A percentile compares a stretch with the other conserved stretches of the same genome.
Evolutionary conservation across 1,140 invertebrate species (phyloP).

Genomic region (Drosophila pallidifrons): DNA sequence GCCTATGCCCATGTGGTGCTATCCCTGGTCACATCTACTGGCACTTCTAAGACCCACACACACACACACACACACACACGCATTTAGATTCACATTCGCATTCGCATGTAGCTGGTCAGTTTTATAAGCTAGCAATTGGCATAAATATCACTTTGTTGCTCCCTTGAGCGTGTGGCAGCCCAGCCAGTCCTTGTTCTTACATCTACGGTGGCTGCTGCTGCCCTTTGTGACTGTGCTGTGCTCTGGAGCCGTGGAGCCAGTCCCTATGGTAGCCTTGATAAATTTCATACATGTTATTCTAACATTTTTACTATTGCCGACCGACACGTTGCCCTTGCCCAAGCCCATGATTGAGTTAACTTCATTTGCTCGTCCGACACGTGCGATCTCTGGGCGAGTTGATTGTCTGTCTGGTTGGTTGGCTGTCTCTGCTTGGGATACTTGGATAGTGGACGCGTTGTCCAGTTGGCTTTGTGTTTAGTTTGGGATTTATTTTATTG

Average conservation of each 20-base stretch:
- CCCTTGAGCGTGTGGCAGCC: slow-evolving; percentile 69
- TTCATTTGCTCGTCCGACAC: slow-evolving; percentile 74
- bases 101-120: slow-evolving; percentile 54
- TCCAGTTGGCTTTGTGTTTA: slow-evolving; percentile 52
- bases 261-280: slow-evolving; percentile 67
- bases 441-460: slow-evolving; percentile 25
- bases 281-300: slow-evolving; percentile 77
- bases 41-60: slow-evolving; percentile 77
- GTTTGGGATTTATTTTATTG: slow-evolving; percentile 76
- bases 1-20: slow-evolving; percentile 29
- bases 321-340: slow-evolving; percentile 54
- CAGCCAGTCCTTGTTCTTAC: slow-evolving; percentile 21
- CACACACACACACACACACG: slow-evolving; percentile 57
- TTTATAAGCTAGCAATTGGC: slow-evolving; percentile 74
- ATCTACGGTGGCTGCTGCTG: slow-evolving; percentile 9
- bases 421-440: not conserved
- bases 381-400: slow-evolving; percentile 45
- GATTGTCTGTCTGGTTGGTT: slow-evolving; percentile 1
- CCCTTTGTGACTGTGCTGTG: slow-evolving; percentile 33
- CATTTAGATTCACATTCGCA: slow-evolving; percentile 52
- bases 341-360: slow-evolving; percentile 75
- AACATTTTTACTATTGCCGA: slow-evolving; percentile 76
- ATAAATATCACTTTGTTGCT: slow-evolving; percentile 78
- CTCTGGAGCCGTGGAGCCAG: slow-evolving; percentile 21
- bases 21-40: slow-evolving; percentile 56